These are phyloP conservation scores for Macaca mulatta DNA, from an alignment of 2,113 vertebrate genomes.

Conservation along the genomic window DNA sequence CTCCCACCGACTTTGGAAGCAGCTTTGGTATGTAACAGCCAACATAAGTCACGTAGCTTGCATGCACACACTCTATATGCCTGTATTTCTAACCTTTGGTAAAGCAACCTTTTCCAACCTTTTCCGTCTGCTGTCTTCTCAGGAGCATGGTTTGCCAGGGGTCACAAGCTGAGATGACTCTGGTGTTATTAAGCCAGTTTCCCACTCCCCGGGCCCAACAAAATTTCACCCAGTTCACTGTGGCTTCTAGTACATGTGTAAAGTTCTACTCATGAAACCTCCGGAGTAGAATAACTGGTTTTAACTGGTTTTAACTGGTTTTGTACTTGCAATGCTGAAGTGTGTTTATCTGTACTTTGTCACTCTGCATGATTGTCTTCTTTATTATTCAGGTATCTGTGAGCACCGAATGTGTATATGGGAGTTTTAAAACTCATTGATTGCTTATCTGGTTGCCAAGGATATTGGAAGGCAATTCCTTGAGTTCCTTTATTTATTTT, in stretches of 20 bases:
- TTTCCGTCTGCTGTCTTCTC: neutral
- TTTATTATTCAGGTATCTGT: neutral
- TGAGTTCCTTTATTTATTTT: neutral
- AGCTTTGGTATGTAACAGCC: neutral
- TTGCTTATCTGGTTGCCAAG: constrained; percentile 25
- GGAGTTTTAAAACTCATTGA: neutral
- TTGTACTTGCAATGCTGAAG: constrained; percentile 1
- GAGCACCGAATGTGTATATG: neutral
- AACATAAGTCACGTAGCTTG: neutral
- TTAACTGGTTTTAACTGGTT: constrained; percentile 11
- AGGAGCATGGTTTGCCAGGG: neutral
- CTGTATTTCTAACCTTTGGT: neutral
- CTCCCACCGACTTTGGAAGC: neutral
- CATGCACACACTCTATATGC: fast-evolving
- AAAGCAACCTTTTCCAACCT: neutral
- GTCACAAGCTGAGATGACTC: neutral
- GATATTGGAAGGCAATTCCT: neutral
- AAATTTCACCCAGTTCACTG: neutral
- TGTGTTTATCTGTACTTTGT: neutral
- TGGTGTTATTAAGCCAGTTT: neutral
- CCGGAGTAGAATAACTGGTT: constrained; percentile 45
- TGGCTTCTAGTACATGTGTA: neutral
- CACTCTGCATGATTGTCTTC: neutral
- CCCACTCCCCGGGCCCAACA: neutral
- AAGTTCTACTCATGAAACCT: neutral